Conservation (phyloP, 1,140 invertebrate genomes). For the Nymphalis io region DNA sequence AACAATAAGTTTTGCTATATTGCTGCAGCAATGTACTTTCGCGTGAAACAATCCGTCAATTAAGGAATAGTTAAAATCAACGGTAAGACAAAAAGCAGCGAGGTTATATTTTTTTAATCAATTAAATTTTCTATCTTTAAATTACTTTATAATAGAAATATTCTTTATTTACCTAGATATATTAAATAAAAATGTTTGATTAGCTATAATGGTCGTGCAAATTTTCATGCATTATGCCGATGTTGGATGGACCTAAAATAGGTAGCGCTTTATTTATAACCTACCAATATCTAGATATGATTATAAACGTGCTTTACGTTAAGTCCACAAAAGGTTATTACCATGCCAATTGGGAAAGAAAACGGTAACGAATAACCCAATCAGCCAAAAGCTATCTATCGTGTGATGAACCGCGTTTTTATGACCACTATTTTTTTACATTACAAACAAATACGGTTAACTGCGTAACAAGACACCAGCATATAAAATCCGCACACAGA, state of each 20-base stretch:
- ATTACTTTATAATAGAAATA: neutral
- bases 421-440: constrained; percentile 52
- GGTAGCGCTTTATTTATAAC: constrained; percentile 30
- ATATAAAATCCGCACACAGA: constrained; percentile 48
- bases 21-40: too few species aligned
- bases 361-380: constrained; percentile 63
- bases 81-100: too few species aligned
- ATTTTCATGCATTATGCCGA: constrained; percentile 54
- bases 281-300: constrained; percentile 34
- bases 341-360: constrained; percentile 68
- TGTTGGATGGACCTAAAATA: constrained; percentile 52
- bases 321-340: constrained; percentile 38
- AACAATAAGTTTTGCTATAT: too few species aligned
- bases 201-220: constrained; percentile 47
- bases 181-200: constrained; percentile 9
- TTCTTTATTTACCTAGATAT: neutral
- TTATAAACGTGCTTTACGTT: constrained; percentile 45
- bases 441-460: constrained; percentile 54
- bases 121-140: too few species aligned
- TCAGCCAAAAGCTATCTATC: constrained; percentile 69
- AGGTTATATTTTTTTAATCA: too few species aligned
- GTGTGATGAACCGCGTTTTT: constrained; percentile 49
- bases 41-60: too few species aligned
- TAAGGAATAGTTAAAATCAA: too few species aligned
- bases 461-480: constrained; percentile 50